phyloP scores from a whole-genome alignment of 2,888 invertebrate genomes.

The Blastobasis adustella region DNA sequence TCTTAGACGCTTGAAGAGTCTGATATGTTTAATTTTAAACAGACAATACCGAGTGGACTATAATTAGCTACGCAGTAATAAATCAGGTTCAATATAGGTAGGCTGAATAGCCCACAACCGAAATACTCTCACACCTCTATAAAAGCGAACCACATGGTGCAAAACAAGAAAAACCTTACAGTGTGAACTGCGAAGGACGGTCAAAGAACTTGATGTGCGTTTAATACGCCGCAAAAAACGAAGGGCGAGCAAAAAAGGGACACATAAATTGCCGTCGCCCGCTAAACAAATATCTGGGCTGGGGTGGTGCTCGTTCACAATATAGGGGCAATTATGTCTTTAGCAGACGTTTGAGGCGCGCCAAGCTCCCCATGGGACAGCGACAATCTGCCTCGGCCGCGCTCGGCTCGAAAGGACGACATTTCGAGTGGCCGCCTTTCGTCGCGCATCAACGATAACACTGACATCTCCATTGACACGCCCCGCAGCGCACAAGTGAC shows the following conservation, averaged over 20 bases:
- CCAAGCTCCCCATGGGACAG: conserved; percentile 42
- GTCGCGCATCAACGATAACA: conserved; percentile 23
- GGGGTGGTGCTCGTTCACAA: conserved; percentile 13
- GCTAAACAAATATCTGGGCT: conserved; percentile 22
- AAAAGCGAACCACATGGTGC: too few species aligned
- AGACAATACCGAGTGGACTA: too few species aligned
- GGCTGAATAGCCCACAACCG: too few species aligned
- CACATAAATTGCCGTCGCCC: conserved; percentile 21
- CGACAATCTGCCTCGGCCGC: conserved; percentile 22
- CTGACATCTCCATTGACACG: neutral
- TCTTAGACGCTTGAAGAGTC: too few species aligned
- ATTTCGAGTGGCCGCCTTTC: conserved; percentile 26
- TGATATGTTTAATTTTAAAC: too few species aligned
- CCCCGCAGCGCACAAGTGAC: too few species aligned
- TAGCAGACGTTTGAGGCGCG: conserved; percentile 31
- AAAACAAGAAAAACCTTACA: too few species aligned
- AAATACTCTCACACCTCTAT: too few species aligned
- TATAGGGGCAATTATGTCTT: conserved; percentile 42
- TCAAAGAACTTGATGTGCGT: conserved; percentile 16
- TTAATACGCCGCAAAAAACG: conserved; percentile 11
- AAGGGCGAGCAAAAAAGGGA: conserved; percentile 16
- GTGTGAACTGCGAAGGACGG: conserved; percentile 14
- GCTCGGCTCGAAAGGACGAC: conserved; percentile 21
- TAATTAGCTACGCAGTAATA: too few species aligned
- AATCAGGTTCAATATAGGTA: too few species aligned